Evolutionary conservation across 2,888 invertebrate genomes (phyloP).

Genomic region (Calliphora vomitoria): DNA sequence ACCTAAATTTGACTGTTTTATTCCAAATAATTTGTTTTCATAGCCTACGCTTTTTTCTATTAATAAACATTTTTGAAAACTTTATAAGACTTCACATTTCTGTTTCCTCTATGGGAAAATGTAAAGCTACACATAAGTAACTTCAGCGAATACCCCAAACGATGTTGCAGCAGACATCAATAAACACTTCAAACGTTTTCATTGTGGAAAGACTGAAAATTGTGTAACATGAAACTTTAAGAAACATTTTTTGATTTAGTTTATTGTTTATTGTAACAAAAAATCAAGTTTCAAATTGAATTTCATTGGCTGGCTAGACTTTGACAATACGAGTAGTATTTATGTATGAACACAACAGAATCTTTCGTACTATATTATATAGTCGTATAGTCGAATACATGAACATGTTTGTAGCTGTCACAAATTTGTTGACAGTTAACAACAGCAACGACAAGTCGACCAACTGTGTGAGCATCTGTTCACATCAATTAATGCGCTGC

Average conservation of each 20-base stretch:
- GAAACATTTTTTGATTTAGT: slow-evolving; percentile 19
- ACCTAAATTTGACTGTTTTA: neutral
- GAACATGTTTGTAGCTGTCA: slow-evolving; percentile 66
- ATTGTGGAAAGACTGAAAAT: slow-evolving; percentile 7
- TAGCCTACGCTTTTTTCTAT: neutral
- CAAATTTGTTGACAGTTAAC: slow-evolving; percentile 70
- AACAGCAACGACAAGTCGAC: slow-evolving; percentile 69
- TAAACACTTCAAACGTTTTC: slow-evolving; percentile 36
- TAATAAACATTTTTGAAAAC: too few species aligned
- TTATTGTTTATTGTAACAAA: slow-evolving; percentile 36
- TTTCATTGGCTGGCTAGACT: slow-evolving; percentile 61
- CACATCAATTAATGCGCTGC: slow-evolving; percentile 65
- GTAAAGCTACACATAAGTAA: neutral
- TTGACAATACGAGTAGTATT: neutral
- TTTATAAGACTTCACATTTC: neutral
- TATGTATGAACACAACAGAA: slow-evolving; percentile 9
- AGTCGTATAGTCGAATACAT: slow-evolving; percentile 15
- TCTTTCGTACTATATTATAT: slow-evolving; percentile 1
- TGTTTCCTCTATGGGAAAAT: slow-evolving; percentile 25
- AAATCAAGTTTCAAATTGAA: slow-evolving; percentile 56
- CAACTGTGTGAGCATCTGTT: slow-evolving; percentile 72
- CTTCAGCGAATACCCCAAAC: neutral
- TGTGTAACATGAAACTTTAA: slow-evolving; percentile 58
- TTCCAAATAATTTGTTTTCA: neutral
- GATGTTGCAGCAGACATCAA: neutral